Percentiles rank a stretch among this genome's conserved stretches.
Conservation (phyloP, 2,113 vertebrate genomes). For the Copsychus sechellarum region DNA sequence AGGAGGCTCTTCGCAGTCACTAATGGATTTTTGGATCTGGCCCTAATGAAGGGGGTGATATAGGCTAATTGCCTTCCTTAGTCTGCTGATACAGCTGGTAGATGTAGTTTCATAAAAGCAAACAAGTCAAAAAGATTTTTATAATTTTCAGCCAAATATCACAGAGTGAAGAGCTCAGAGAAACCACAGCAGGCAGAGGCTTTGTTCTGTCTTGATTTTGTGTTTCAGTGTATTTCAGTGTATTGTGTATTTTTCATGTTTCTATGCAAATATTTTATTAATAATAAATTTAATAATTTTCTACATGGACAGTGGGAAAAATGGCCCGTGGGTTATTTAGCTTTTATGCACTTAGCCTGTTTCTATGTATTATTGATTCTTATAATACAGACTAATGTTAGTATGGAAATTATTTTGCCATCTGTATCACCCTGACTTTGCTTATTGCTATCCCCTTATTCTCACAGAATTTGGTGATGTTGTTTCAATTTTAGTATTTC, state of each 20-base stretch:
- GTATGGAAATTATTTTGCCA: background rate
- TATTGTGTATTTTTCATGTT: background rate
- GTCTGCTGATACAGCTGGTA: background rate
- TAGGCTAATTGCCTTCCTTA: background rate
- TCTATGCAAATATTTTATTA: background rate
- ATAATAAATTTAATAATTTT: background rate
- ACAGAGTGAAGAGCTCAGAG: background rate
- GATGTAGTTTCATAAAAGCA: background rate
- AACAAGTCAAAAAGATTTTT: background rate
- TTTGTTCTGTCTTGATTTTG: background rate
- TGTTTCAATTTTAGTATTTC: background rate
- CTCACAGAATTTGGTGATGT: background rate
- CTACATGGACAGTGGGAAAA: background rate
- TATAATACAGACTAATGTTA: background rate
- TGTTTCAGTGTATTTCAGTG: background rate
- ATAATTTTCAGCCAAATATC: background rate
- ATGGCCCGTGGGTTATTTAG: background rate
- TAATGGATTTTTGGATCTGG: constrained; percentile 32
- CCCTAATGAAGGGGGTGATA: background rate
- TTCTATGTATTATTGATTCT: background rate
- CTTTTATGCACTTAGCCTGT: background rate
- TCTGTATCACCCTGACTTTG: background rate
- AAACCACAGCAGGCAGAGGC: background rate
- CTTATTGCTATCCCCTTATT: background rate
- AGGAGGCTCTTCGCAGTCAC: background rate